Evolutionary conservation across 2,888 invertebrate species (phyloP), one percentile per base, ranked within the genome.

Genomic region (Eledona agricola): DNA sequence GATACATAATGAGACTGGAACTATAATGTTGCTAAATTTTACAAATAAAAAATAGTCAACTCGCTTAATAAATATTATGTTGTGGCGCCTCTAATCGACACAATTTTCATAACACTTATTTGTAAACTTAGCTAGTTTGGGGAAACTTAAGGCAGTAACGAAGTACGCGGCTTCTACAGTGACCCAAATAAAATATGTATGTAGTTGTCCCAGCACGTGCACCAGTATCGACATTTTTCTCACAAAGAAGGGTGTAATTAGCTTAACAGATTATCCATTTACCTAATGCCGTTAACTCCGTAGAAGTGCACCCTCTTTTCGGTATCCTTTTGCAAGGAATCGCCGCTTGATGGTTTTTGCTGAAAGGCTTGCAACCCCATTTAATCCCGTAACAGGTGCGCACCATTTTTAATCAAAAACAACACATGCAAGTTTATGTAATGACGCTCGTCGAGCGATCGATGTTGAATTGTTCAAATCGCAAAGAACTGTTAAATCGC

Each of bases 341-440:
- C 19, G 37, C 37, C 13, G 37, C 25, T 13, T 31, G 54, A n/a
- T 31, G 37, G 12, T 38, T 49, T 11, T 37, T 35, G 11, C 11
- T 55, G 22, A 45, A 50, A 6, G 38, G 53, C 45, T 52, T 57
- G 29, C 60, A 58, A 16, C 50, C 58, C 60, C 60, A 60, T 51
- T 45, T 53, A 10, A 60, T 16, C 2, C 53, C 56, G 28, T 60
- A 60, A 50, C 60, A 60, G 42, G 60, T 58, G 37, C 54, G 58
- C 55, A 60, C 60, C 60, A 60, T 60, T 11, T 7, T 55, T 40
- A 47, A 22, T 12, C 25, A 17, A 22, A 45, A 19, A 32, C 20
- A 37, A 22, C 46, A 46, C 46, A 17, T 35, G 12, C 12, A 37
- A 26, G 13, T 23, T 19, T 35, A 28, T 47, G 26, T 47, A 37